phyloP scores from a whole-genome alignment of 2,888 invertebrate genomes.

The Pterobdella sp. region DNA sequence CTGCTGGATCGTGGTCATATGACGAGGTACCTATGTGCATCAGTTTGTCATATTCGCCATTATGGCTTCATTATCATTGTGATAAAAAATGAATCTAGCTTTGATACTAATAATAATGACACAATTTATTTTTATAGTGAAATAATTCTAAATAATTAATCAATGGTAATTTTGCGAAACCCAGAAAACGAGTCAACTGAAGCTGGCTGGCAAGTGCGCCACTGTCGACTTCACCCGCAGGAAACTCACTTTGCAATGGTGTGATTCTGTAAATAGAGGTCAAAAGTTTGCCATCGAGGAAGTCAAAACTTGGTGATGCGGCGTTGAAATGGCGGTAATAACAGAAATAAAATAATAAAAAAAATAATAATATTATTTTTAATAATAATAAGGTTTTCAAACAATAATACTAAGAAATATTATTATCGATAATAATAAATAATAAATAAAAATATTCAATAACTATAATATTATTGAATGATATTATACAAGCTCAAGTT shows the following conservation, averaged over 20 bases:
- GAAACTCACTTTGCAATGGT: conserved; percentile 30
- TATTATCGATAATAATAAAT: no score
- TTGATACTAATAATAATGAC: neutral
- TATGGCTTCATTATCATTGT: neutral
- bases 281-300: conserved; percentile 35
- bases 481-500: no score
- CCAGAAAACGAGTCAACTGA: conserved; percentile 33
- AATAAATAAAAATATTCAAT: no score
- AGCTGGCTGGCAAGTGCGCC: conserved; percentile 29
- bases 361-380: no score
- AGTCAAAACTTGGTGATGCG: conserved; percentile 31
- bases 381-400: no score
- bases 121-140: neutral
- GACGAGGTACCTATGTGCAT: conserved; percentile 57
- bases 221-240: conserved; percentile 11
- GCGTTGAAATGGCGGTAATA: no score
- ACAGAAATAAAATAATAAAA: no score
- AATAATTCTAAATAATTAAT: neutral
- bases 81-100: neutral
- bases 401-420: no score
- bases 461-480: no score
- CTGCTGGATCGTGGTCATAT: conserved; percentile 89
- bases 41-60: neutral
- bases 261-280: conserved; percentile 23
- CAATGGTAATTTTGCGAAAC: no score